Evolutionary conservation across 2,113 vertebrate species (phyloP).

Genomic region (Leptocoma aspasia): DNA sequence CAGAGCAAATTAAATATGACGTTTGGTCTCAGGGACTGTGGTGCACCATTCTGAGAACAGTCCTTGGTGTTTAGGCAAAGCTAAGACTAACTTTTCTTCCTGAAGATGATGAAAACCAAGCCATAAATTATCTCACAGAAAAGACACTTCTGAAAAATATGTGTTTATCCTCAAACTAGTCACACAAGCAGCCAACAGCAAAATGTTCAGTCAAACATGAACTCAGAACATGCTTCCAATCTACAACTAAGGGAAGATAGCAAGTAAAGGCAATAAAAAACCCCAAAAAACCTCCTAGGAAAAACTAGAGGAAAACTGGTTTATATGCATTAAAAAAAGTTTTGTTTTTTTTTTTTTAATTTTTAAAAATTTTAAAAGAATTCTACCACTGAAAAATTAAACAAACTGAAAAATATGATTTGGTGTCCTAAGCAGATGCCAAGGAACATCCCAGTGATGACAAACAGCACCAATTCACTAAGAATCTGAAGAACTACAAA

Average conservation of each 20-base stretch:
- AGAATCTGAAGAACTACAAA: background rate
- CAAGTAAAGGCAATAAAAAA: background rate
- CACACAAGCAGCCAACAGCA: background rate
- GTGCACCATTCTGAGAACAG: background rate
- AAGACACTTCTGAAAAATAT: background rate
- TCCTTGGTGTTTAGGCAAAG: background rate
- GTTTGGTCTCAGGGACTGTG: background rate
- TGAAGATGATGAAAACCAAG: background rate
- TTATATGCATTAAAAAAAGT: background rate
- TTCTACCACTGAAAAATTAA: background rate
- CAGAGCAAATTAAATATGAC: background rate
- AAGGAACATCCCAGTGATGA: background rate
- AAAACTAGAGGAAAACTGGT: background rate
- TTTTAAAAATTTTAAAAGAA: too few species aligned
- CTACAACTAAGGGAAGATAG: background rate
- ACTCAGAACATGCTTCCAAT: background rate
- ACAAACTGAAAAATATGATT: background rate
- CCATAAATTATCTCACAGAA: background rate
- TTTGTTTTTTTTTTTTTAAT: too few species aligned
- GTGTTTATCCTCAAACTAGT: background rate
- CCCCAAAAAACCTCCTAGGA: fast-evolving
- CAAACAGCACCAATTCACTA: background rate
- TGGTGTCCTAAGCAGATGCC: background rate
- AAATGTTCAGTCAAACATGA: background rate
- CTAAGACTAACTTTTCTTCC: background rate